Conservation (phyloP, 2,888 invertebrate species). For the Perizoma flavofasciatum region DNA sequence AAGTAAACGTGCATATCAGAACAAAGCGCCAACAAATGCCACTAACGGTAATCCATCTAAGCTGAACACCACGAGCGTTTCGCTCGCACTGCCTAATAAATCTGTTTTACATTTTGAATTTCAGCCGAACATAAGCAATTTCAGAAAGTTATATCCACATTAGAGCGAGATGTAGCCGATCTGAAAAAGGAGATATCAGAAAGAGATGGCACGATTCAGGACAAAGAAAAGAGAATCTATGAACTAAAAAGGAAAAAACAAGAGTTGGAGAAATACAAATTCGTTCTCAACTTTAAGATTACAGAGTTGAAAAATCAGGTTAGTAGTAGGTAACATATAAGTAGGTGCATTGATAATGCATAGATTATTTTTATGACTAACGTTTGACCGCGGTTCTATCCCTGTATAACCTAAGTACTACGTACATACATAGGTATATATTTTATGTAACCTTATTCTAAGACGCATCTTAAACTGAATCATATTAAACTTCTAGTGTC, state of each 20-base stretch:
- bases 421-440: too few relatives aligned
- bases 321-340: conserved; percentile 34
- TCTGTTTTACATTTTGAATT: not conserved
- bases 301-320: conserved; percentile 91
- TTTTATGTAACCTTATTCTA: too few relatives aligned
- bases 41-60: too few relatives aligned
- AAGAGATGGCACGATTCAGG: conserved; percentile 91
- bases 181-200: conserved; percentile 93
- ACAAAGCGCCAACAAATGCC: too few relatives aligned
- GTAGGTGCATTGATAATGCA: too few relatives aligned
- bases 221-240: conserved; percentile 93
- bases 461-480: too few relatives aligned
- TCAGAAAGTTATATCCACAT: conserved; percentile 87
- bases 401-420: too few relatives aligned
- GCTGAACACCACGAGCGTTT: too few relatives aligned
- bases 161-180: conserved; percentile 91
- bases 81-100: not conserved
- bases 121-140: conserved; percentile 87
- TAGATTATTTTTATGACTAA: not conserved
- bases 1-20: too few relatives aligned
- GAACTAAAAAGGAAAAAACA: conserved; percentile 93
- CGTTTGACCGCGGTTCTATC: too few relatives aligned
- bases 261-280: conserved; percentile 96
- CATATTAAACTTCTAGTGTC: too few relatives aligned
- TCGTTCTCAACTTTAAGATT: conserved; percentile 95